Percentiles rank a stretch among this genome's conserved stretches.
Conservation (phyloP, 2,888 invertebrate genomes). For the Protophormia terraenovae region DNA sequence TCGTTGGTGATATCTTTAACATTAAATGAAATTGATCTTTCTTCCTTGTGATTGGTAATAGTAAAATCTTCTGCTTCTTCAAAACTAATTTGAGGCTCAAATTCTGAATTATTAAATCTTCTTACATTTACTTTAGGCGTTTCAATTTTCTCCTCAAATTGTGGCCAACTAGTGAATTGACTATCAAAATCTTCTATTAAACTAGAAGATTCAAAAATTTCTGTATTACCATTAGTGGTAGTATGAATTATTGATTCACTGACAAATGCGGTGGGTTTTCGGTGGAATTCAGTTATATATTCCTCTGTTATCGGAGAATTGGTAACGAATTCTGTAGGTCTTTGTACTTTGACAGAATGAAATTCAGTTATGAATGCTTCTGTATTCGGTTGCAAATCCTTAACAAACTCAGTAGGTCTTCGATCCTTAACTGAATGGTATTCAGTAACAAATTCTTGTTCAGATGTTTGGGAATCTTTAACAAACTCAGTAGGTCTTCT, state of each 20-base stretch:
- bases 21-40: neutral
- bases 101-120: neutral
- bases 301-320: neutral
- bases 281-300: neutral
- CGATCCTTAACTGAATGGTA: neutral
- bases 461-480: neutral
- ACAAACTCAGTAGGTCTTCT: neutral
- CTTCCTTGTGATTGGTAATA: neutral
- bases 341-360: neutral
- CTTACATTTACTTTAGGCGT: slow-evolving; percentile 43
- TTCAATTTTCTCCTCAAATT: slow-evolving; percentile 51
- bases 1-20: neutral
- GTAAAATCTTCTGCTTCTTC: neutral
- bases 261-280: neutral
- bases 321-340: neutral
- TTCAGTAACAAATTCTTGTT: neutral
- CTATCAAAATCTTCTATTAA: slow-evolving; percentile 16
- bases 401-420: neutral
- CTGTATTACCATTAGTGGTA: neutral
- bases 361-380: neutral
- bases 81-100: neutral
- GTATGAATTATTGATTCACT: neutral
- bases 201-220: neutral
- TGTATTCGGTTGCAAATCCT: neutral
- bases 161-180: slow-evolving; percentile 42